phyloP scores from a whole-genome alignment of 2,113 vertebrate species.

The Hydrochoerus hydrochaeris region DNA sequence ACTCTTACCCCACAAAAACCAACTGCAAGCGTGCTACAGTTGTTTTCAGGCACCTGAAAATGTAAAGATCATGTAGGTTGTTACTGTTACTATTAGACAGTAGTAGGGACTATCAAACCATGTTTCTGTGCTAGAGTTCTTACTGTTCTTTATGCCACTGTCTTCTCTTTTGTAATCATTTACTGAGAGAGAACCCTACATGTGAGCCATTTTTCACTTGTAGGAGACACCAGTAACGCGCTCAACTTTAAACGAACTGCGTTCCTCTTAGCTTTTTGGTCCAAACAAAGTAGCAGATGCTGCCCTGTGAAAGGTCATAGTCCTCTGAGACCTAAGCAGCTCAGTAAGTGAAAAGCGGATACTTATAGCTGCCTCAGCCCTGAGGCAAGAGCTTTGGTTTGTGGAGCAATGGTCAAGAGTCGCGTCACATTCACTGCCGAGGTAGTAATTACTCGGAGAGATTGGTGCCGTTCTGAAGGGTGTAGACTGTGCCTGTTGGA shows the following conservation, averaged over 20 bases:
- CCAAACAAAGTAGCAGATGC: conserved; percentile 63
- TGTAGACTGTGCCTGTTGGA: background rate
- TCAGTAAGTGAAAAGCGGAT: conserved; percentile 29
- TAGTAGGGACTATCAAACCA: background rate
- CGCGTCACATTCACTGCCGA: background rate
- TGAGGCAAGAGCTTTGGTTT: background rate
- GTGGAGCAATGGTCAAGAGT: background rate
- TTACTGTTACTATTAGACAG: background rate
- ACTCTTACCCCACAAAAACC: background rate
- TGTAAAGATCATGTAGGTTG: background rate
- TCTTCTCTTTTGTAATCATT: background rate
- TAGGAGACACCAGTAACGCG: background rate
- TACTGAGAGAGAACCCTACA: background rate
- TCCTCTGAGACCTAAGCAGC: conserved; percentile 9
- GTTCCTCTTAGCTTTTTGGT: conserved; percentile 49
- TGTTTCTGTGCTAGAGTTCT: background rate
- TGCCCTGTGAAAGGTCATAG: conserved; percentile 45
- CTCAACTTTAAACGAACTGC: background rate
- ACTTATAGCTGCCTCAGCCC: background rate
- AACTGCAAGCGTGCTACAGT: background rate
- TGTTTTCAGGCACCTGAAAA: background rate
- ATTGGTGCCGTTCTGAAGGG: background rate
- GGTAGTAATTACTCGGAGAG: background rate
- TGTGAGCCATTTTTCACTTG: background rate
- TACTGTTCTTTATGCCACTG: background rate